Evolutionary conservation across 2,797 vertebrate genomes (phyloP).

Genomic region (Macroramphosus scolopax): DNA sequence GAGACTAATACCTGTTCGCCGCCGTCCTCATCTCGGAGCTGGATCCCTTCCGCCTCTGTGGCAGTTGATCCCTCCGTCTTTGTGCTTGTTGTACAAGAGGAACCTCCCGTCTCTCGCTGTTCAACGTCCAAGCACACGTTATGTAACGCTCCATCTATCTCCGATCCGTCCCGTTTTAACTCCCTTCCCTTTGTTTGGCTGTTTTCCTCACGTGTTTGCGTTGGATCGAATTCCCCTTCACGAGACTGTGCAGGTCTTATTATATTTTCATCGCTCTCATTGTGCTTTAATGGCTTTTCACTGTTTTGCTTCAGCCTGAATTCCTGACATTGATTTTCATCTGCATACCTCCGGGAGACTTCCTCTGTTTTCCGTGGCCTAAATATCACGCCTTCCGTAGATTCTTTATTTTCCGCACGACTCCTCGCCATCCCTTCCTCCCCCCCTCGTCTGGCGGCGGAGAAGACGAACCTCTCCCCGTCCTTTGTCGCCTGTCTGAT

Average conservation of each 20-base stretch:
- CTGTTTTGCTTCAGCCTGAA: conserved; percentile 43
- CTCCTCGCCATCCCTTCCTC: conserved; percentile 41
- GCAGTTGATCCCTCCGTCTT: conserved; percentile 18
- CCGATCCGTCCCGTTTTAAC: conserved; percentile 13
- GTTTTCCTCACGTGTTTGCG: conserved; percentile 21
- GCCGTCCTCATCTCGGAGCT: conserved; percentile 10
- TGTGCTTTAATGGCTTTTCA: conserved; percentile 35
- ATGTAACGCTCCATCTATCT: conserved; percentile 4
- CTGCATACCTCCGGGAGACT: conserved; percentile 45
- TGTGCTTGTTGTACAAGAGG: conserved; percentile 5
- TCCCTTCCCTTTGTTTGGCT: conserved; percentile 15
- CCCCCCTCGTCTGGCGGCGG: conserved; percentile 41
- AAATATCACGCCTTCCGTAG: conserved; percentile 53
- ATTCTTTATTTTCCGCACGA: conserved; percentile 26
- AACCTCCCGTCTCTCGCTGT: conserved; percentile 10
- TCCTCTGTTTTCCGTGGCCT: conserved; percentile 47
- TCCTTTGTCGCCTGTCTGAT: conserved; percentile 59
- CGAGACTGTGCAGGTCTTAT: conserved; percentile 15
- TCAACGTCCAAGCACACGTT: not conserved
- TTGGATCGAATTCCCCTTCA: conserved; percentile 13
- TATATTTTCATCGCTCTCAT: conserved; percentile 35
- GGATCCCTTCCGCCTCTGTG: conserved; percentile 9
- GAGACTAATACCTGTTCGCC: conserved; percentile 9
- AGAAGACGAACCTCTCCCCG: conserved; percentile 47
- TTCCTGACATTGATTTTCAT: conserved; percentile 47